Evolutionary conservation across 2,113 vertebrate species (phyloP).

Genomic region (Anhinga anhinga): DNA sequence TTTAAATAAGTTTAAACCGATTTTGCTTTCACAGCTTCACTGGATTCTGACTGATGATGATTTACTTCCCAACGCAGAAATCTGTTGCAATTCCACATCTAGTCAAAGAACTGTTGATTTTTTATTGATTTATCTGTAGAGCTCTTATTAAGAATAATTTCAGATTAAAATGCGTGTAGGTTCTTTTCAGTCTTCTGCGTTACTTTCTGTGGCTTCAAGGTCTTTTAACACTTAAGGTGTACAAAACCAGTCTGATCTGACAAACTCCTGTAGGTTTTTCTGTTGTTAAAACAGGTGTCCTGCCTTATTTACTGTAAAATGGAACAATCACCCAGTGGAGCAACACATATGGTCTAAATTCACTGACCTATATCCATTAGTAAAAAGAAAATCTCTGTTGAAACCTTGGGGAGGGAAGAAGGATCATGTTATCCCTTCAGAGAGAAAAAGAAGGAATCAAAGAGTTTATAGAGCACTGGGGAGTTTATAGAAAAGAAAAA

Average conservation of each 20-base stretch:
- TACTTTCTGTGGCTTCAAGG: background rate
- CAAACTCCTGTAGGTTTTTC: conserved; percentile 11
- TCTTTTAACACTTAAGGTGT: conserved; percentile 15
- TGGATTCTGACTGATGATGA: background rate
- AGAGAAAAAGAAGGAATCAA: background rate
- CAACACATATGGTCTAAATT: conserved; percentile 36
- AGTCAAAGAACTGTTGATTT: background rate
- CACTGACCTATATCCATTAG: conserved; percentile 24
- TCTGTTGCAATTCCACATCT: background rate
- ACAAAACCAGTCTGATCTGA: background rate
- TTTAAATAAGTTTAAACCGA: background rate
- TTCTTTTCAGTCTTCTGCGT: background rate
- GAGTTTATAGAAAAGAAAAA: background rate
- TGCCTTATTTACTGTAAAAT: conserved; percentile 58
- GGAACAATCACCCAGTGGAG: conserved; percentile 26
- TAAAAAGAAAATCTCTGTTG: conserved; percentile 23
- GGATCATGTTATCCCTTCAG: background rate
- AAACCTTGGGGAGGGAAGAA: background rate
- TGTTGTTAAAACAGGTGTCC: conserved; percentile 48
- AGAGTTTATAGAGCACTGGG: background rate
- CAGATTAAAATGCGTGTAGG: background rate
- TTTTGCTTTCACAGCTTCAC: background rate
- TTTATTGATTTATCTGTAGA: background rate
- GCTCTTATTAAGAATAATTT: background rate
- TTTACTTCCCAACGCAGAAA: background rate